Evolutionary conservation across 1,140 invertebrate species (phyloP).

Genomic region (Halictus rubicundus): DNA sequence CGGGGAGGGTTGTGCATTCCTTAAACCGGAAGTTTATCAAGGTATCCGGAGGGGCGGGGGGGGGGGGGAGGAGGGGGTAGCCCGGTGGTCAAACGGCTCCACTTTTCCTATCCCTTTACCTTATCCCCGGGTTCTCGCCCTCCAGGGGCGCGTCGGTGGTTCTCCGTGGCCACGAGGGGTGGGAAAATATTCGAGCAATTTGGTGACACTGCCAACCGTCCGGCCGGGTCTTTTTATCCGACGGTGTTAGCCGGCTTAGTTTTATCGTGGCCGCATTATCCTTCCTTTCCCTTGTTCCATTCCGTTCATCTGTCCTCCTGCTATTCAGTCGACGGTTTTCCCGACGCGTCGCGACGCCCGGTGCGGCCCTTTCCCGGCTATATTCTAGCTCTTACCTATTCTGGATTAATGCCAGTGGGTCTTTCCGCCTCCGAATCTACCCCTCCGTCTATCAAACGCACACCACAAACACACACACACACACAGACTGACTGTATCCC

Average conservation of each 20-base stretch:
- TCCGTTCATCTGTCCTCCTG: conserved; percentile 33
- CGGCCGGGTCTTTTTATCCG: conserved; percentile 68
- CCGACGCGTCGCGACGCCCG: background rate
- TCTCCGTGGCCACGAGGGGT: conserved; percentile 39
- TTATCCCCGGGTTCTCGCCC: background rate
- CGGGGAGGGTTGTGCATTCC: conserved; percentile 52
- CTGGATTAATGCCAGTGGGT: conserved; percentile 73
- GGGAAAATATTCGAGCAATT: conserved; percentile 76
- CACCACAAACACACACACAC: background rate
- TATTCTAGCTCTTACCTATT: conserved; percentile 66
- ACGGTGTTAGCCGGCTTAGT: conserved; percentile 74
- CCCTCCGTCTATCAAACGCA: conserved; percentile 37
- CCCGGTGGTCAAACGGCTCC: conserved; percentile 63
- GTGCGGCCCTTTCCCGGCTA: background rate
- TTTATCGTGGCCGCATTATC: conserved; percentile 75
- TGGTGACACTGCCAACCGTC: conserved; percentile 73
- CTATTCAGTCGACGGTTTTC: conserved; percentile 1
- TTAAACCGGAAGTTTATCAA: conserved; percentile 72
- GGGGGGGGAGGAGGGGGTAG: no score
- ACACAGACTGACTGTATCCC: background rate
- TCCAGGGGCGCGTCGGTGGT: background rate
- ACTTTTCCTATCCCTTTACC: background rate
- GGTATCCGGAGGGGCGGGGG: conserved; percentile 31
- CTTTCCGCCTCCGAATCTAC: conserved; percentile 36
- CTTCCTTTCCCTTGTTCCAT: conserved; percentile 52